phyloP scores from a whole-genome alignment of 2,888 invertebrate species.

The Limnephilus lunatus region DNA sequence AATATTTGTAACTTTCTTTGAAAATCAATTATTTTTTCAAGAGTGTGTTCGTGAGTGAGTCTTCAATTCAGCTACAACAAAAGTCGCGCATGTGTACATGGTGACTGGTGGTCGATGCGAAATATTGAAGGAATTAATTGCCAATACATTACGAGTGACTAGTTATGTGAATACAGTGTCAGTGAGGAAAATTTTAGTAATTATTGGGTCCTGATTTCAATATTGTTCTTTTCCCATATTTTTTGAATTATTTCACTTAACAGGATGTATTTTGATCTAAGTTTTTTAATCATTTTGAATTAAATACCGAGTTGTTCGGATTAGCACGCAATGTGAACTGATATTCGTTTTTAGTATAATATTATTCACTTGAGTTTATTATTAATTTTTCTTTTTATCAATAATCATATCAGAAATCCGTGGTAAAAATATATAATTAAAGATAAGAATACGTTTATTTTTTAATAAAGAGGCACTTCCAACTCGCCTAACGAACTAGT shows the following conservation, averaged over 20 bases:
- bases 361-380: no score
- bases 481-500: not conserved
- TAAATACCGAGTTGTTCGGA: no score
- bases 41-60: not conserved
- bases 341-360: no score
- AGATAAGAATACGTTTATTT: not conserved
- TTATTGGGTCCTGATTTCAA: no score
- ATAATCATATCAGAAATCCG: not conserved
- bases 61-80: not conserved
- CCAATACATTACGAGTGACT: not conserved
- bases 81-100: not conserved
- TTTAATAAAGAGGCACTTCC: not conserved
- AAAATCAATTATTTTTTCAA: not conserved
- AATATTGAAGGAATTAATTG: not conserved
- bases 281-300: no score
- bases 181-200: not conserved
- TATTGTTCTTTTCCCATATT: no score
- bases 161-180: not conserved
- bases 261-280: no score
- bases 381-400: not conserved
- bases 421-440: not conserved
- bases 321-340: no score
- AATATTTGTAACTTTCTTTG: not conserved
- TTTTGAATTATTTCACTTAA: no score
- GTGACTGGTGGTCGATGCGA: not conserved